Base-by-base conservation (phyloP, 1,140 invertebrate species). In the Pseudomyrmex pallidus region DNA sequence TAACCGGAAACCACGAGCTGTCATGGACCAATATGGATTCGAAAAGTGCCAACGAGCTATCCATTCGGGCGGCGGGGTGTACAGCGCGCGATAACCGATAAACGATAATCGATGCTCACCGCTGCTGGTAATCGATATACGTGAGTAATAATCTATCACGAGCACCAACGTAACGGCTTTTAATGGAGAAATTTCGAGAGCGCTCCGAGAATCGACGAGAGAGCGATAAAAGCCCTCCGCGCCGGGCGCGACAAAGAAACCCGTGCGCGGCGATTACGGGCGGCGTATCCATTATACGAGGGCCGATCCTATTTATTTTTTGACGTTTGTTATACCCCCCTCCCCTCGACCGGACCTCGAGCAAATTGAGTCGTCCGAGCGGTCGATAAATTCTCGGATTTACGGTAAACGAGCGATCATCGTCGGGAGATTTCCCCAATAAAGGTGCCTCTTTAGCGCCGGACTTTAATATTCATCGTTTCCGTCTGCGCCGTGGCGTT, bases 401-500 rank as follows among this genome's bases (percentile, higher is more conserved):
- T 88, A 88, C 77, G 72, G 35, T 44, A 25, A 77, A 59, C 17
- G 22, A n/a, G 12, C 15, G 1, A 61, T 17, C 46, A 52, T 46
- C 50, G 63, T 84, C 52, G 17, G 35, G 4, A 1, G 35, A 7
- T 35, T 35, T 35, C 35, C 35, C 35, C 35, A 35, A 35, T 35
- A 35, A 35, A 68, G 22, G 56, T 56, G 10, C 22, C 70, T 54
- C 35, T 57, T 61, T 80, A 77, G 20, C 63, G n/a, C n/a, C 4
- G 20, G 15, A 63, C 61, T 35, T 74, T 85, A 85, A 85, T 88
- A 88, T 88, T 87, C 74, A 82, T 84, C 85, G 64, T 73, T 82
- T 80, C 35, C 35, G 35, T 22, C 46, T 25, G n/a, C 25, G 54
- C 9, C 22, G 35, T 35, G 25, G 50, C 56, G 70, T 84, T 56